phyloP scores from a whole-genome alignment of 2,888 invertebrate species.

The Chironomus riparius region DNA sequence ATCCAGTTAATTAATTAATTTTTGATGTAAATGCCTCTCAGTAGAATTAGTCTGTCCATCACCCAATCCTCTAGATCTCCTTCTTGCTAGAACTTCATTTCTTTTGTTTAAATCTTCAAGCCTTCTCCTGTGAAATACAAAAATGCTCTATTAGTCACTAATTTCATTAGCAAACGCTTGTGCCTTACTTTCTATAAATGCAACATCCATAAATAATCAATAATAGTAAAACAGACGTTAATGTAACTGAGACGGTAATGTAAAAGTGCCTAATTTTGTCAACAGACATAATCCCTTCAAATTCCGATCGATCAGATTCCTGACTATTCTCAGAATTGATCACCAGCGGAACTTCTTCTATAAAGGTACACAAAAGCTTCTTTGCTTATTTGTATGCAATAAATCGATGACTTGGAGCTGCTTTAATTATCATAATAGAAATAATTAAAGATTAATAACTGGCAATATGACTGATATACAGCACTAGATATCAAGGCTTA shows the following conservation, averaged over 20 bases:
- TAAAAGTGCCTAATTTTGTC: slow-evolving; percentile 25
- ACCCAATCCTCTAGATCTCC: background rate
- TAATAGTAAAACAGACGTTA: background rate
- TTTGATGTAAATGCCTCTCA: slow-evolving; percentile 2
- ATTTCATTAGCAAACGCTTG: background rate
- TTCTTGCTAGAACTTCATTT: background rate
- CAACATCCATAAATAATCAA: slow-evolving; percentile 14
- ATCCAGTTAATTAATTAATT: background rate
- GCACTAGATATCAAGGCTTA: too few relatives aligned
- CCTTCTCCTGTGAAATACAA: background rate
- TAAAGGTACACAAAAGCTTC: too few relatives aligned
- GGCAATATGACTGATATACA: too few relatives aligned
- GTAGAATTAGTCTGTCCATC: background rate
- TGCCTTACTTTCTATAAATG: background rate
- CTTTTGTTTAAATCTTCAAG: slow-evolving; percentile 1
- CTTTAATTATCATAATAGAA: too few relatives aligned
- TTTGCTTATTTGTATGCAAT: too few relatives aligned
- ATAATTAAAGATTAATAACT: too few relatives aligned
- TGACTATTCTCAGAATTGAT: background rate
- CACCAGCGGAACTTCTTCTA: background rate
- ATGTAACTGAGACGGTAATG: background rate
- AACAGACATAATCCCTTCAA: background rate
- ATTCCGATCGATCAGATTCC: background rate
- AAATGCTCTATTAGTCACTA: too few relatives aligned
- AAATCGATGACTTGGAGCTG: too few relatives aligned